These are phyloP conservation scores for Sparidentex hasta DNA, from an alignment of 2,797 vertebrate genomes.

Conservation along the genomic window DNA sequence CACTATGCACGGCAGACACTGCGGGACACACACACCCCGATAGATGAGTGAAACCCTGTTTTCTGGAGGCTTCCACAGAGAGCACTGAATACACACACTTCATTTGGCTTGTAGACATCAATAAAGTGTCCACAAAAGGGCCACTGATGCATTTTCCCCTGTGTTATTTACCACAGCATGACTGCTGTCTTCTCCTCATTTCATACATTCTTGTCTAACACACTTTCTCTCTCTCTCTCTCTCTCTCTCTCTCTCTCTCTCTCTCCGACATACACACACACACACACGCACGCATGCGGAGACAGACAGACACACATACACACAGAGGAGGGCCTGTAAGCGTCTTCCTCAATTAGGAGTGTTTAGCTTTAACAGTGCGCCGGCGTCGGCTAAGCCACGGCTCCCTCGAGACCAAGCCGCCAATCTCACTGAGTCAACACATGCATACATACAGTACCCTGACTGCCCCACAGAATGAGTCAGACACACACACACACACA, in stretches of 20 bases:
- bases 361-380: constrained; percentile 82
- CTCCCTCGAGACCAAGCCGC: constrained; percentile 72
- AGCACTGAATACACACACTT: constrained; percentile 12
- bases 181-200: constrained; percentile 49
- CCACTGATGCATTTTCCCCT: constrained; percentile 20
- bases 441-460: constrained; percentile 58
- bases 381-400: constrained; percentile 75
- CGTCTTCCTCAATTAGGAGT: constrained; percentile 81
- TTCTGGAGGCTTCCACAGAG: background rate
- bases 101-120: constrained; percentile 24
- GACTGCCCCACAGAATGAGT: constrained; percentile 38
- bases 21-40: background rate
- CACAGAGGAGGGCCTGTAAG: constrained; percentile 77
- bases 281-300: constrained; percentile 13
- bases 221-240: constrained; percentile 35
- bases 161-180: constrained; percentile 54
- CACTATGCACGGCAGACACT: background rate
- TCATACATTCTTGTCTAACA: constrained; percentile 45
- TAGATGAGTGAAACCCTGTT: background rate
- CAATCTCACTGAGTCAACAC: constrained; percentile 80
- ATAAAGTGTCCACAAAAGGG: constrained; percentile 13
- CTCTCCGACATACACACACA: constrained; percentile 30
- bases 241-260: constrained; percentile 2
- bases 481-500: constrained; percentile 27
- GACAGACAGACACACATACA: constrained; percentile 36